Conservation (phyloP, 2,797 vertebrate genomes). For the Myripristis murdjan region DNA sequence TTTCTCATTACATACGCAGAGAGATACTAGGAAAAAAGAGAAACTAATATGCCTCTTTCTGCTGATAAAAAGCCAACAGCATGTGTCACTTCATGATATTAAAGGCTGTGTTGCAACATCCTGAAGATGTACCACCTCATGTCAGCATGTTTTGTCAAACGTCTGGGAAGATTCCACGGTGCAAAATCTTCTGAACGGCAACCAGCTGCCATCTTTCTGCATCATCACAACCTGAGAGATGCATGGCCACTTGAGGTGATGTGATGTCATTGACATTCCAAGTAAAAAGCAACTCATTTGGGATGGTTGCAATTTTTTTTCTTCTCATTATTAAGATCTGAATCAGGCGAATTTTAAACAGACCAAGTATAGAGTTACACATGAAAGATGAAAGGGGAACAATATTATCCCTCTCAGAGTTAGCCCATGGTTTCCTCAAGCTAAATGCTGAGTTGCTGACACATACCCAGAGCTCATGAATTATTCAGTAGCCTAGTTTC, state of each 20-base stretch:
- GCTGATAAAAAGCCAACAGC: no score
- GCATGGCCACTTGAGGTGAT: constrained; percentile 2
- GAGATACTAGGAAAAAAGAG: not conserved
- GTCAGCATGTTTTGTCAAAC: not conserved
- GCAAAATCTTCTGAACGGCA: not conserved
- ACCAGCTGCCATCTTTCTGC: not conserved
- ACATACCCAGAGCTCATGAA: constrained; percentile 70
- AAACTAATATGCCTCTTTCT: no score
- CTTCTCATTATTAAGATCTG: constrained; percentile 55
- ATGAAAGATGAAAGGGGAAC: constrained; percentile 69
- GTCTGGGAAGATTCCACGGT: not conserved
- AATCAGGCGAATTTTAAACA: constrained; percentile 51
- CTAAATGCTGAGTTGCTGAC: constrained; percentile 81
- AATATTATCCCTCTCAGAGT: constrained; percentile 64
- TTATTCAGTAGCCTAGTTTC: constrained; percentile 82
- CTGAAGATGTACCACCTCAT: not conserved
- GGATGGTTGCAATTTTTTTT: constrained; percentile 9
- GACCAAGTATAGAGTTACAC: constrained; percentile 43
- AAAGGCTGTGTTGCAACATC: not conserved
- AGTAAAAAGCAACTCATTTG: constrained; percentile 33
- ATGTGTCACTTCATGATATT: no score
- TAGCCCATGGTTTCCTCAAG: constrained; percentile 71
- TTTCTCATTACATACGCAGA: not conserved
- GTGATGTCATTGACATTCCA: constrained; percentile 14
- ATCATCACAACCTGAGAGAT: constrained; percentile 4